A percentile compares a stretch with the other conserved stretches of the same genome.
These are phyloP conservation scores for Sebastiscus tertius DNA, from an alignment of 2,797 vertebrate genomes.

Conservation along the genomic window DNA sequence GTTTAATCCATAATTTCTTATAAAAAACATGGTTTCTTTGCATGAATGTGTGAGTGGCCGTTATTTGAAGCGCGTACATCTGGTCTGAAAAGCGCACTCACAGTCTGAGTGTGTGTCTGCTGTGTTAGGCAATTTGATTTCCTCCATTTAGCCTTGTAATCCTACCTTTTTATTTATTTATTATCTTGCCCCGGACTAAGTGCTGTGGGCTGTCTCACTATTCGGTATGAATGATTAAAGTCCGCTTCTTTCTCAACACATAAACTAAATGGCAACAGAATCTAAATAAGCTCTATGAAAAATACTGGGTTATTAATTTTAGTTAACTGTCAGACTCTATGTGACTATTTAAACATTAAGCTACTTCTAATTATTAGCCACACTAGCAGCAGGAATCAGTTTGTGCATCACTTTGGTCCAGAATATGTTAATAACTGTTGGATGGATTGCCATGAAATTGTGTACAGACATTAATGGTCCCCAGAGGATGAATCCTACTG, in stretches of 20 bases:
- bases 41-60: neutral
- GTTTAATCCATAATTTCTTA: neutral
- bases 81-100: conserved; percentile 49
- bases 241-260: conserved; percentile 40
- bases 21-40: conserved; percentile 5
- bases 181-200: conserved; percentile 64
- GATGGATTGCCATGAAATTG: neutral
- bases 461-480: neutral
- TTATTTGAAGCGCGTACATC: conserved; percentile 30
- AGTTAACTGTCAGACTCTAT: neutral
- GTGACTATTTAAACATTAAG: neutral
- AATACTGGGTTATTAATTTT: neutral
- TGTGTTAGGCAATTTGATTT: conserved; percentile 78
- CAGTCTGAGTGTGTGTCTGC: conserved; percentile 59
- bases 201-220: conserved; percentile 55
- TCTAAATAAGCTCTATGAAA: conserved; percentile 14
- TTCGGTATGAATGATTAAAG: conserved; percentile 50
- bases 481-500: neutral
- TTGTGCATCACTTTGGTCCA: neutral
- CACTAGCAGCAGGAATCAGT: neutral
- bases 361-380: neutral
- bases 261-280: conserved; percentile 4
- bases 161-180: conserved; percentile 80
- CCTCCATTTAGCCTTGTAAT: conserved; percentile 79
- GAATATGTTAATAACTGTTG: neutral